Evolutionary conservation across 1,140 invertebrate species (phyloP).

Genomic region (Pseudoatta argentina): DNA sequence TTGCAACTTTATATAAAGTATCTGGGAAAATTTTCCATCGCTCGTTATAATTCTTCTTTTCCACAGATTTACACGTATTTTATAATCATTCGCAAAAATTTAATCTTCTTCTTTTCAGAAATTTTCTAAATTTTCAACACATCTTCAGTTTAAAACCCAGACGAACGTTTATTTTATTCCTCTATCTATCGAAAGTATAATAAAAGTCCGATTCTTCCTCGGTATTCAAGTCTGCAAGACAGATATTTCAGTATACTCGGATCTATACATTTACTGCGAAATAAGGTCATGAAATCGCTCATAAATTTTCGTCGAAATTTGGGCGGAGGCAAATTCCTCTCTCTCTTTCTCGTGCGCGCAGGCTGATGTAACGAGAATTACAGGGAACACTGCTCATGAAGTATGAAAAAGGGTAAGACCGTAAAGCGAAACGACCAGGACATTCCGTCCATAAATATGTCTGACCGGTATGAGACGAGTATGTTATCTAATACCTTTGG

Average conservation of each 20-base stretch:
- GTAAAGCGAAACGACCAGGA: conserved; percentile 34
- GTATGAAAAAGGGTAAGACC: conserved; percentile 50
- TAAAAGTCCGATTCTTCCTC: not conserved
- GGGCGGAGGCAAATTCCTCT: conserved; percentile 10
- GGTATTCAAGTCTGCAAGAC: not conserved
- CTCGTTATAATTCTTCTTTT: not conserved
- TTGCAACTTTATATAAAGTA: not conserved
- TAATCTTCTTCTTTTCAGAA: not conserved
- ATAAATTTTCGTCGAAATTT: conserved; percentile 40
- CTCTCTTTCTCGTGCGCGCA: not conserved
- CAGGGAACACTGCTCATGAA: conserved; percentile 33
- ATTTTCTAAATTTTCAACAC: not conserved
- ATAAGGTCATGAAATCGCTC: conserved; percentile 18
- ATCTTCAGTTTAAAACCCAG: not conserved
- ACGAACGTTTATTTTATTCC: conserved; percentile 5
- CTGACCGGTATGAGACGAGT: conserved; percentile 26
- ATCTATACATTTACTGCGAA: not conserved
- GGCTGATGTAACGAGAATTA: conserved; percentile 35
- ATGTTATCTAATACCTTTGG: conserved; percentile 10
- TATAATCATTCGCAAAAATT: not conserved
- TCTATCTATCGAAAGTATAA: conserved; percentile 16
- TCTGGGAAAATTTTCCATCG: not conserved
- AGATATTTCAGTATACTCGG: not conserved
- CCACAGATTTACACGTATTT: not conserved
- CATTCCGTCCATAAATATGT: conserved; percentile 40